phyloP scores from a whole-genome alignment of 1,140 invertebrate species.

The Drosophila ficusphila region DNA sequence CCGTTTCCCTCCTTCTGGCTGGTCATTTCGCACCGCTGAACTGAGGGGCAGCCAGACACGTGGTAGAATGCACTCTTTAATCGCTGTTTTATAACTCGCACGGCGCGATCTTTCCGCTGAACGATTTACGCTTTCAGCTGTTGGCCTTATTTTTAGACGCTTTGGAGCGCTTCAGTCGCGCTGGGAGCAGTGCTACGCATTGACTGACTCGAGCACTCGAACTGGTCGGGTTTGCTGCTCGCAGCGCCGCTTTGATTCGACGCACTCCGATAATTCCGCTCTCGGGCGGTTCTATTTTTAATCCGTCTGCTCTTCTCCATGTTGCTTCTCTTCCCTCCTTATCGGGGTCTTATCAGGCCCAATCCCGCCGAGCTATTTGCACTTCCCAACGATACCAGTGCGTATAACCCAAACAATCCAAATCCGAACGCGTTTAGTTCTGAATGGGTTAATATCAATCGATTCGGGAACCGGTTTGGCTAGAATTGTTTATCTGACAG shows the following conservation, averaged over 20 bases:
- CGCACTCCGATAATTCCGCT: neutral
- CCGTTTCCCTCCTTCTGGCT: constrained; percentile 17
- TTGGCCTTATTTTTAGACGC: constrained; percentile 14
- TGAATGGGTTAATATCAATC: constrained; percentile 24
- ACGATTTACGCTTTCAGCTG: neutral
- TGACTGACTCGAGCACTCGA: constrained; percentile 40
- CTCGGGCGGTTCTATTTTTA: constrained; percentile 31
- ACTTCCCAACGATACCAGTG: neutral
- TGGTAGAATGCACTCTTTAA: constrained; percentile 68
- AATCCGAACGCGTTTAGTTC: constrained; percentile 9
- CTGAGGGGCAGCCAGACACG: constrained; percentile 19
- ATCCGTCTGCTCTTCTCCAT: constrained; percentile 22
- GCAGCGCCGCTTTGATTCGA: neutral
- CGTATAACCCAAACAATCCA: neutral
- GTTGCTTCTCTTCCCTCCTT: neutral
- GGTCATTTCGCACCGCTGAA: constrained; percentile 27
- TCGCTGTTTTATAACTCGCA: constrained; percentile 60
- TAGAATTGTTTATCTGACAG: constrained; percentile 15
- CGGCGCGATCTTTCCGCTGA: constrained; percentile 4
- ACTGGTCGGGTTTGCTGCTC: neutral
- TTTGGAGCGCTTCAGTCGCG: constrained; percentile 37
- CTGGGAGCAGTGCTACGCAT: constrained; percentile 45
- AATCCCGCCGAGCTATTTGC: constrained; percentile 25
- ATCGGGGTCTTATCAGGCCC: constrained; percentile 27
- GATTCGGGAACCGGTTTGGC: constrained; percentile 13